Base-by-base conservation (phyloP, 1,140 invertebrate species). In the Pentalonia nigronervosa region DNA sequence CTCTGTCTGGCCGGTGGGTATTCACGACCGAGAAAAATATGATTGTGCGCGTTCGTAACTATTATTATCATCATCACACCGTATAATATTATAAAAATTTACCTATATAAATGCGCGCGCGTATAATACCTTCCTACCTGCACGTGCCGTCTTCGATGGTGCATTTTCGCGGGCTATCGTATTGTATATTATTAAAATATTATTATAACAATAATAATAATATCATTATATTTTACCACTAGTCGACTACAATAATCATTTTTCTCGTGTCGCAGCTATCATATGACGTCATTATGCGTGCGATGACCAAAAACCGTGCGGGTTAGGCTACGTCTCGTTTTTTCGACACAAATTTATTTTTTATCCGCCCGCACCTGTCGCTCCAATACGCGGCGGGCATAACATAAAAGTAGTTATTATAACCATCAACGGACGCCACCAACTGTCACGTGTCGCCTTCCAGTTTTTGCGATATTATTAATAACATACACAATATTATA, bases 11-110 rank as follows among this genome's bases (percentile, higher is more conserved):
- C 90, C 47, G 91, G 34, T 47, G 91, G 91, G 47, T 48, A 83
- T 48, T 92, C 91, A 92, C 91, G 91, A 92, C 91, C 34, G 50
- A 50, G n/a, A 92, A 92, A 91, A 45, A 56, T 89, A 47, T 34
- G 17, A 56, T 88, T 88, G 86, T 41, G 84, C 41, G 30, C 86
- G 47, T 88, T 88, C 86, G 76, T 83, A 83, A 83, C 36, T 83
- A 83, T 83, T 83, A 83, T 41, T 14, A 84, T 84, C 41, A 30
- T 41, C 14, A 84, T 84, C 41, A 30, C 41, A 25, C 41, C n/a
- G 60, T 76, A n/a, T 34, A 76, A 34, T n/a, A 76, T n/a, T 76
- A n/a, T n/a, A 53, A 53, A 76, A 41, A 41, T 41, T 41, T 4
- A 41, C 41, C 41, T 53, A n/a, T 6, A n/a, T 17, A 67, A 67